phyloP scores from a whole-genome alignment of 2,888 invertebrate species.

The Synergus itoensis region DNA sequence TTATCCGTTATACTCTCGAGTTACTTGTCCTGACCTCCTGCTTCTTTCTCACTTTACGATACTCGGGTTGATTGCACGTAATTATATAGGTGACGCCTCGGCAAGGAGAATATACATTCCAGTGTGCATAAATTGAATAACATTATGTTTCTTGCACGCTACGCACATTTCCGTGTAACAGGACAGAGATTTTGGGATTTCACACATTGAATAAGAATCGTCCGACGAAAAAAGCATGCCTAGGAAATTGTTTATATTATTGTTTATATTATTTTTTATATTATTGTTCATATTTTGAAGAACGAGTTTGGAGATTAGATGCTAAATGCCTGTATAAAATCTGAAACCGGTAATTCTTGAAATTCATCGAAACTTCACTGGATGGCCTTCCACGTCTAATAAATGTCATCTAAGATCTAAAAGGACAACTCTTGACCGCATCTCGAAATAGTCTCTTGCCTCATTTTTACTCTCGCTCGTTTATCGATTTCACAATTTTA shows the following conservation, averaged over 20 bases:
- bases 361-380: not conserved
- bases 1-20: conserved; percentile 31
- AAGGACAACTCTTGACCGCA: not conserved
- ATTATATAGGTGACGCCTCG: conserved; percentile 35
- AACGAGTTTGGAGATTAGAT: conserved; percentile 2
- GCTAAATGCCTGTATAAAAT: conserved; percentile 16
- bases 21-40: conserved; percentile 35
- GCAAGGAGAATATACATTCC: conserved; percentile 32
- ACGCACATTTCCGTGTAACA: conserved; percentile 35
- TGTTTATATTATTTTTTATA: too few relatives aligned
- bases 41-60: conserved; percentile 32
- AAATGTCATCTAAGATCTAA: conserved; percentile 22
- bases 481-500: not conserved
- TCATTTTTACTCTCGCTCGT: not conserved
- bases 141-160: conserved; percentile 14
- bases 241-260: too few relatives aligned
- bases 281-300: too few relatives aligned
- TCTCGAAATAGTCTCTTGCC: not conserved
- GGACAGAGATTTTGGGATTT: conserved; percentile 17
- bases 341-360: conserved; percentile 25
- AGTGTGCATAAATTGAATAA: conserved; percentile 41
- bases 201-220: not conserved
- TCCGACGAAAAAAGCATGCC: not conserved
- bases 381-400: conserved; percentile 10
- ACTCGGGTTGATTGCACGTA: conserved; percentile 32